phyloP scores from a whole-genome alignment of 1,140 invertebrate species.

The Tetragonula clypearis region DNA sequence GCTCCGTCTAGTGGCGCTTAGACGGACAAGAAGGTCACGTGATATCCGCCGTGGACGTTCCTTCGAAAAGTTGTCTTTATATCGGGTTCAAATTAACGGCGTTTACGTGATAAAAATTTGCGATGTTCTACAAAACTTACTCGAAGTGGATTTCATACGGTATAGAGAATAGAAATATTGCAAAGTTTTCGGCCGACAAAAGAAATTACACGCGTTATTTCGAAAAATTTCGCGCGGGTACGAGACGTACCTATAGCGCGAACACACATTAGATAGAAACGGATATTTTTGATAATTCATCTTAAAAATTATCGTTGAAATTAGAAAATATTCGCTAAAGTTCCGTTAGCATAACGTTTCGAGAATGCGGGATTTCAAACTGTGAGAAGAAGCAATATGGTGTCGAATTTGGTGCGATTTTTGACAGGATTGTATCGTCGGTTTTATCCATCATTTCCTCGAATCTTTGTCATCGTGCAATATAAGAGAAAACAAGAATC shows the following conservation, averaged over 20 bases:
- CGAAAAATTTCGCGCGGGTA: background rate
- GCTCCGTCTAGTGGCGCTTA: slow-evolving; percentile 35
- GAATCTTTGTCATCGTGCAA: background rate
- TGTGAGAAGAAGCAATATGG: background rate
- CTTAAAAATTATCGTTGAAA: background rate
- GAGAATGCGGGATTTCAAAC: background rate
- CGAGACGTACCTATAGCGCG: background rate
- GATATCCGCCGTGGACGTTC: background rate
- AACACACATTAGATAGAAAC: background rate
- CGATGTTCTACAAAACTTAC: background rate
- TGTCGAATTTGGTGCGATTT: background rate
- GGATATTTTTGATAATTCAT: no score
- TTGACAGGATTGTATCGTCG: background rate
- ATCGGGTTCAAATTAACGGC: no score
- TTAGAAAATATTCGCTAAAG: background rate
- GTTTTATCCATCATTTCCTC: background rate
- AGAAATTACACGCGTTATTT: background rate
- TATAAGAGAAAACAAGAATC: background rate
- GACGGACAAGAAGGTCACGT: slow-evolving; percentile 23
- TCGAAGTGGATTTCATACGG: background rate
- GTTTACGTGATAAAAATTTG: background rate
- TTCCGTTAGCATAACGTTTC: no score
- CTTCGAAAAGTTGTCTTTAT: slow-evolving; percentile 4
- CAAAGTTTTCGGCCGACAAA: background rate
- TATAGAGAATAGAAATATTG: background rate